Evolutionary conservation across 1,140 invertebrate genomes (phyloP), one percentile per base, ranked within the genome.

Genomic region (Aporrectodea caliginosa): DNA sequence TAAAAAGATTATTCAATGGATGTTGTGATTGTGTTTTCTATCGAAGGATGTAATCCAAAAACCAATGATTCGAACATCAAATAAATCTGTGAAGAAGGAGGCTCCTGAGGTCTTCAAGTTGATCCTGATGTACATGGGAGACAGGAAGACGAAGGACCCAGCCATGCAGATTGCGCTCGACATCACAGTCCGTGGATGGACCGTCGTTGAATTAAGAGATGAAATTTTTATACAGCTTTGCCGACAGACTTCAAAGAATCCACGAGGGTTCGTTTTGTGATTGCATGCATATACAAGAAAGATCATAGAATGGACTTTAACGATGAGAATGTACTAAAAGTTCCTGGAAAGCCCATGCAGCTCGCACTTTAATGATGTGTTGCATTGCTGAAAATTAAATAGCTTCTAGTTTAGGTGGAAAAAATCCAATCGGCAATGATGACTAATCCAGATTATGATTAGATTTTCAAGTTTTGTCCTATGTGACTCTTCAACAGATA

Each of bases 91-190:
- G 79, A 97, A 97, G 88, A 94, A 95, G 86, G 95, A 96, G 79
- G 94, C 96, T 35, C 93, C 93, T 78, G 94, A 97, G 87, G 89
- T 98, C 78, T 98, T 98, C 87, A 92, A 96, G 85, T 91, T 97
- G 81, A 95, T 98, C 77, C 96, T 98, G 90, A 94, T 95, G 78
- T 99, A 98, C 87, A 98, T 98, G 96, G 94, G 95, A 29, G 97
- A 99, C 89, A 90, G 96, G 22, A 98, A 97, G 86, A 92, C 93
- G 0, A 93, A 95, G 77, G 32, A 35, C n/a, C 78, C 82, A 32
- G 82, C 84, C 73, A 81, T 84, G 58, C 82, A 85, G 35, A 93
- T 97, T 2, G 93, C 95, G 0, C 92, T 96, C 84, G 95, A 98
- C 83, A 94, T 98, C 71, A 92, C 95, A 35, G 93, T 92, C 74